Base-by-base conservation (phyloP, 2,113 vertebrate genomes). In the Rhabdomys dilectus region DNA sequence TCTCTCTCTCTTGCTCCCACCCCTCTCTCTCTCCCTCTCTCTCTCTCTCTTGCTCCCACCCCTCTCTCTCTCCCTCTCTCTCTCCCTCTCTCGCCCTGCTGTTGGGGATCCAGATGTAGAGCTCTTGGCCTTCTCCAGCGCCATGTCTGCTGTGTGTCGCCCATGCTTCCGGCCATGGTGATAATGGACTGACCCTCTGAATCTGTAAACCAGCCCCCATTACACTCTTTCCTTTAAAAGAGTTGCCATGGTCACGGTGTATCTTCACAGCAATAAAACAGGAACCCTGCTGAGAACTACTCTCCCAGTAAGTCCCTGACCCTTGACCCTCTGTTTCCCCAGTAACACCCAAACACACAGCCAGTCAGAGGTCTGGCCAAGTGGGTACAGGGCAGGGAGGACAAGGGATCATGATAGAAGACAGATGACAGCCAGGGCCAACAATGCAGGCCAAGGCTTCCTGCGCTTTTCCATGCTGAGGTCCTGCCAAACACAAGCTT, bases 351-450 rank as follows among this genome's bases (percentile, higher is more conserved):
- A 24, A 11, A 5, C 48, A 64, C 31, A 60, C 39, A 24, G 36
- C 42, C 80, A 21, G 53, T 2, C 1, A 0, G 29, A 73, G 45
- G 0, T 1, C 68, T 11, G 26, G 36, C 53, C 82, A 39, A 19
- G 34, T 16, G 0, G 0, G 29, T 16, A 58, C 22, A 1, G 34
- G 10, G 15, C 34, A 0, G 42, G 13, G 2, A 10, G 5, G 17
- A 26, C 22, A 31, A 15, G 16, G n/a, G 36, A 13, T 31, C 7
- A 2, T 4, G 16, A 81, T 53, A 48, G 58, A 78, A 70, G 87
- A 5, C 73, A 5, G 45, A 68, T 5, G 51, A 13, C 76, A 34
- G 29, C 9, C 34, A 3, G 5, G 5, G 72, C 10, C 29, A 51
- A 88, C 5, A 1, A 10, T 10, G 31, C 11, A 68, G 26, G 68